These are phyloP conservation scores for Lates calcarifer DNA, from an alignment of 2,113 vertebrate species.

Conservation along the genomic window DNA sequence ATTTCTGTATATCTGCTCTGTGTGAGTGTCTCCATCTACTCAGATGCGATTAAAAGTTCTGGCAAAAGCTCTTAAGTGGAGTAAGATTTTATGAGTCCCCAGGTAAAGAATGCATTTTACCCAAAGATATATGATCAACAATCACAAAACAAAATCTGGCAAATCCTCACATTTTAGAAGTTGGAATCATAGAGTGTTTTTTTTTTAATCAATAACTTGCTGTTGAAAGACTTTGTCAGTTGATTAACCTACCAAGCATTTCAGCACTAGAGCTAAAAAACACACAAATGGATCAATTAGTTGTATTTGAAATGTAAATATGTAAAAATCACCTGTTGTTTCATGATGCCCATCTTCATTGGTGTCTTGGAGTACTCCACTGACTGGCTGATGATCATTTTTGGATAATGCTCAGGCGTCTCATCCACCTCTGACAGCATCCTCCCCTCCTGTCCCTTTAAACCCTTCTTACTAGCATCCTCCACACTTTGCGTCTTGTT, in stretches of 20 bases:
- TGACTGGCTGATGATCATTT: conserved; percentile 87
- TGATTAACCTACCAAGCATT: background rate
- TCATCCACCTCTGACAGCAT: conserved; percentile 88
- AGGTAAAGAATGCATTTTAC: background rate
- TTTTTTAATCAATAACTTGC: background rate
- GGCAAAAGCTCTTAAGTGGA: background rate
- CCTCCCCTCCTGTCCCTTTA: conserved; percentile 86
- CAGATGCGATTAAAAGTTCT: background rate
- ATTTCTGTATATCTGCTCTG: background rate
- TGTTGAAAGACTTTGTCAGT: background rate
- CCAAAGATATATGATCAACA: background rate
- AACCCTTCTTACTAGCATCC: conserved; percentile 85
- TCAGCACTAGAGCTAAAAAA: background rate
- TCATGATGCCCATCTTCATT: conserved; percentile 96
- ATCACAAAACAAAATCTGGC: background rate
- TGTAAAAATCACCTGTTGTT: conserved; percentile 86
- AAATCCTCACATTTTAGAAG: background rate
- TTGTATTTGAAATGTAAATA: background rate
- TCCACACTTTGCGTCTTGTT: conserved; percentile 89
- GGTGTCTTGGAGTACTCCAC: conserved; percentile 91
- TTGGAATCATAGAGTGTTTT: background rate
- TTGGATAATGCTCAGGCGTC: conserved; percentile 86
- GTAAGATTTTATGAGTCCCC: background rate
- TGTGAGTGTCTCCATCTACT: background rate
- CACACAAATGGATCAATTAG: background rate